Evolutionary conservation across 2,888 invertebrate genomes (phyloP).

Genomic region (Acanthoscelides obtectus): DNA sequence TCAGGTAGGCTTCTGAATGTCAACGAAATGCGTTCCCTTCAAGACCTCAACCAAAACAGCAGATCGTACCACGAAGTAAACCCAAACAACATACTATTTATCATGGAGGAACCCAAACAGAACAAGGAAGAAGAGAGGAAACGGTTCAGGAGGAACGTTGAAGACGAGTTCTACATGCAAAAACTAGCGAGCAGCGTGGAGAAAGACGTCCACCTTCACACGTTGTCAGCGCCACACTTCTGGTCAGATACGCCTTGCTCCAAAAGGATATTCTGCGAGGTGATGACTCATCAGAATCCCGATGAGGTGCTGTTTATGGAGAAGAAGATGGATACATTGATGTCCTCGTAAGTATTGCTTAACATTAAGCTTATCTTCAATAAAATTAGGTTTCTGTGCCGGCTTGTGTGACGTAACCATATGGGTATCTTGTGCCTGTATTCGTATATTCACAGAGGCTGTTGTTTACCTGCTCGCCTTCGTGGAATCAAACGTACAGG

Average conservation of each 20-base stretch:
- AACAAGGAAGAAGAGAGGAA: slow-evolving; percentile 22
- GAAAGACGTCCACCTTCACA: slow-evolving; percentile 32
- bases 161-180: slow-evolving; percentile 45
- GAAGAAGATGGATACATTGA: slow-evolving; percentile 71
- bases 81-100: slow-evolving; percentile 37
- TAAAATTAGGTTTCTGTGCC: background rate
- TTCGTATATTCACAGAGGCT: no score
- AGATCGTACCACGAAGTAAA: slow-evolving; percentile 30
- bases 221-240: slow-evolving; percentile 42
- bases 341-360: slow-evolving; percentile 64
- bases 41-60: slow-evolving; percentile 26
- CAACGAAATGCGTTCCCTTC: slow-evolving; percentile 36
- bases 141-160: slow-evolving; percentile 39
- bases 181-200: slow-evolving; percentile 38
- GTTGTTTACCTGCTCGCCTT: no score
- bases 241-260: slow-evolving; percentile 77
- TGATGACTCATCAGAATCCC: slow-evolving; percentile 63
- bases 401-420: no score
- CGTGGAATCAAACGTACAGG: no score
- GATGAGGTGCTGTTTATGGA: slow-evolving; percentile 72
- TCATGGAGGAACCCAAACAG: slow-evolving; percentile 32
- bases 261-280: slow-evolving; percentile 72
- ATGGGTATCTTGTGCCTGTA: no score
- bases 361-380: background rate
- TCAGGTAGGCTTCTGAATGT: slow-evolving; percentile 62